Evolutionary conservation across 1,140 invertebrate species (phyloP).

Genomic region (Drosophila willistoni): DNA sequence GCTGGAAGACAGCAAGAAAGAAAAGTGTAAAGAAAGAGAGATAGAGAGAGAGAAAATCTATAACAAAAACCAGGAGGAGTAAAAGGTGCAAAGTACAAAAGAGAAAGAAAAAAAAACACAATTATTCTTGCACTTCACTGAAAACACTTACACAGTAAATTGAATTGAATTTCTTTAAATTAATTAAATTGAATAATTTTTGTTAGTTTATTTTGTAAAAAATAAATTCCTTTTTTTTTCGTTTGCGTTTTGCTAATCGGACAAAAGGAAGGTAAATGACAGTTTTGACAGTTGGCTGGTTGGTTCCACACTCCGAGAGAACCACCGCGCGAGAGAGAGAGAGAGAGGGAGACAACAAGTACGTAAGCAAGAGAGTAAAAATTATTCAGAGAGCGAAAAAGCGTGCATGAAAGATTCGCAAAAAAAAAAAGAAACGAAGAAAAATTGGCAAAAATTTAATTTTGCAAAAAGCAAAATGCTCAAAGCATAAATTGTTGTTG

Average conservation of each 20-base stretch:
- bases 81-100: conserved; percentile 71
- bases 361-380: conserved; percentile 32
- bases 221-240: conserved; percentile 40
- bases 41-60: conserved; percentile 43
- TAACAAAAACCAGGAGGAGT: conserved; percentile 41
- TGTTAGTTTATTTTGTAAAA: conserved; percentile 32
- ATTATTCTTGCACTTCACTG: conserved; percentile 24
- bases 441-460: conserved; percentile 36
- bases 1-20: conserved; percentile 25
- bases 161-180: conserved; percentile 7
- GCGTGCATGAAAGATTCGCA: conserved; percentile 73
- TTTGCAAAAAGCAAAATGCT: conserved; percentile 37
- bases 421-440: conserved; percentile 37
- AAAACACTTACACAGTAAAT: conserved; percentile 4
- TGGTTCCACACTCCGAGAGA: conserved; percentile 38
- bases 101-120: conserved; percentile 44
- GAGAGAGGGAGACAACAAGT: conserved; percentile 45
- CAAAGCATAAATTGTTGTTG: conserved; percentile 5
- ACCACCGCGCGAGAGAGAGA: conserved; percentile 13
- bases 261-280: conserved; percentile 66
- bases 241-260: conserved; percentile 60
- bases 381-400: conserved; percentile 69
- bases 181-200: conserved; percentile 14
- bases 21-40: conserved; percentile 35
- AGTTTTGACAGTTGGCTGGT: conserved; percentile 69